Conservation (phyloP, 2,113 vertebrate genomes). For the Stigmatopora nigra region DNA sequence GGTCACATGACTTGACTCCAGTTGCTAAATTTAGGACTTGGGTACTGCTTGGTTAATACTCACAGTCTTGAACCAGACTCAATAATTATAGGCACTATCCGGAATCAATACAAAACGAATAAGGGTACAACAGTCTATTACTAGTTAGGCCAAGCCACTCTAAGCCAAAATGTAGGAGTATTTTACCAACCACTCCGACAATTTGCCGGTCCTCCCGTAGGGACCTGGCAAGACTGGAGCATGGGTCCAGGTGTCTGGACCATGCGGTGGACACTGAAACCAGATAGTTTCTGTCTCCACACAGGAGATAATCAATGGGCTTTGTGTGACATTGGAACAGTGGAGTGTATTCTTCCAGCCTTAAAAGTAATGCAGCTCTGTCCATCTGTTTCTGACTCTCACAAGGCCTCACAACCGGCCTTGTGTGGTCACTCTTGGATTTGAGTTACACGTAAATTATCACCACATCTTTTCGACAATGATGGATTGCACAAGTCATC, state of each 20-base stretch:
- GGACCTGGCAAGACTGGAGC: conserved; percentile 44
- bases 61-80: background rate
- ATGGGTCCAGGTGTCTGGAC: conserved; percentile 61
- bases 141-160: too few relatives aligned
- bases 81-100: background rate
- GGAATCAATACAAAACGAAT: too few relatives aligned
- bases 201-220: background rate
- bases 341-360: conserved; percentile 54
- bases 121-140: too few relatives aligned
- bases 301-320: conserved; percentile 69
- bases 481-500: background rate
- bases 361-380: conserved; percentile 5
- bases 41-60: background rate
- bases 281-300: conserved; percentile 59
- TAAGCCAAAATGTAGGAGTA: too few relatives aligned
- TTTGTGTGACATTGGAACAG: conserved; percentile 61
- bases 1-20: background rate
- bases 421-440: conserved; percentile 62
- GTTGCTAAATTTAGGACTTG: background rate
- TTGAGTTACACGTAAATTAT: conserved; percentile 57
- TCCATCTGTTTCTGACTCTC: conserved; percentile 65
- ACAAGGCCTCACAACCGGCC: conserved; percentile 49
- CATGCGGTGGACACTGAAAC: conserved; percentile 62
- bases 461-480: background rate
- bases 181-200: background rate